These are phyloP conservation scores for Thymallus thymallus DNA, from an alignment of 2,113 vertebrate species.

Conservation along the genomic window DNA sequence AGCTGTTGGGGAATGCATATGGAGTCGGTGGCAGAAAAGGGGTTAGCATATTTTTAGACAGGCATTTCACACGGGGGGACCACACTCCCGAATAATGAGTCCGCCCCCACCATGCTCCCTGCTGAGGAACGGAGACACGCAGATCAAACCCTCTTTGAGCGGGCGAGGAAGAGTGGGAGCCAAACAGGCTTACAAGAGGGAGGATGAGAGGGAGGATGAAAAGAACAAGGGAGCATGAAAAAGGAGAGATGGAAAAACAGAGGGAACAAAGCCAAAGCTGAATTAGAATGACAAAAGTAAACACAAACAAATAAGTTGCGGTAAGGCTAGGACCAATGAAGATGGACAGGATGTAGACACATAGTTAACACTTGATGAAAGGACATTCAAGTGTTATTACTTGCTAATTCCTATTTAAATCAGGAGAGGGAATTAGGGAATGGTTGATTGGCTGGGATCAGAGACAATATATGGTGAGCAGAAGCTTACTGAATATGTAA, in stretches of 20 bases:
- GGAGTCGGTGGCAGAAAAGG: conserved; percentile 47
- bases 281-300: background rate
- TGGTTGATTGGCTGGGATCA: background rate
- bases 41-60: conserved; percentile 63
- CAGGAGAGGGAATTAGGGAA: background rate
- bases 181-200: conserved; percentile 40
- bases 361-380: background rate
- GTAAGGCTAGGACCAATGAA: background rate
- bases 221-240: conserved; percentile 8
- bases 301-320: background rate
- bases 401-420: background rate
- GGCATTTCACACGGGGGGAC: conserved; percentile 48
- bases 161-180: conserved; percentile 31
- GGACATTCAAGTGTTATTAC: background rate
- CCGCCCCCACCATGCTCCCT: conserved; percentile 39
- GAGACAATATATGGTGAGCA: background rate
- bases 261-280: conserved; percentile 12
- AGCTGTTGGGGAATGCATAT: conserved; percentile 47
- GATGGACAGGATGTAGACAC: background rate
- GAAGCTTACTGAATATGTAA: background rate
- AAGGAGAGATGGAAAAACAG: conserved; percentile 16
- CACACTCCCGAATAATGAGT: conserved; percentile 63
- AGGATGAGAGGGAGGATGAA: conserved; percentile 21
- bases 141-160: conserved; percentile 50
- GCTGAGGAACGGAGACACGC: conserved; percentile 22